Conservation (phyloP, 2,888 invertebrate species). For the Sphaerophoria rueppellii region DNA sequence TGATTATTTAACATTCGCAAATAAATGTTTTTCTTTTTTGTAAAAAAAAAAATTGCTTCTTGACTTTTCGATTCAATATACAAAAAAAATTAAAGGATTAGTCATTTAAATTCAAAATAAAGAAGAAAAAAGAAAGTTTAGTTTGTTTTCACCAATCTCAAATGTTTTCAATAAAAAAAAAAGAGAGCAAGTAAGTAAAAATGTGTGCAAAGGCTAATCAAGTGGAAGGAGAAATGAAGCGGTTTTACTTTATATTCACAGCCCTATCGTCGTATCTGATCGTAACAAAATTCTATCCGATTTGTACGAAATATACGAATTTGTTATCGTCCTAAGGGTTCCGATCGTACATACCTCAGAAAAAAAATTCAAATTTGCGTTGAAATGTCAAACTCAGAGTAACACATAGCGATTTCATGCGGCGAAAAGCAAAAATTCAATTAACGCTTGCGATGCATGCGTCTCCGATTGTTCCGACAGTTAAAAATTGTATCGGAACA, state of each 20-base stretch:
- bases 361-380: no score
- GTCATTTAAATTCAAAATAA: constrained; percentile 54
- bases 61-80: constrained; percentile 30
- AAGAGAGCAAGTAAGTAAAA: constrained; percentile 69
- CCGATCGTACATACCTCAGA: no score
- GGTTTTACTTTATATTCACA: constrained; percentile 23
- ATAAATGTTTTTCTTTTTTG: constrained; percentile 17
- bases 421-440: no score
- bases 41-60: constrained; percentile 49
- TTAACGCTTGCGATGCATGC: no score
- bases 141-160: constrained; percentile 73
- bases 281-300: no score
- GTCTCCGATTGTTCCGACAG: no score
- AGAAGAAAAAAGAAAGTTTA: constrained; percentile 62
- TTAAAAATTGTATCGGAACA: no score
- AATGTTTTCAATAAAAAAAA: constrained; percentile 73
- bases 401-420: no score
- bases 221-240: constrained; percentile 56
- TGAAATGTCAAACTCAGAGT: no score
- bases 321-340: no score
- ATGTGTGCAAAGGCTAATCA: constrained; percentile 57
- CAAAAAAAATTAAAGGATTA: constrained; percentile 56
- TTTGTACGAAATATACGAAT: no score
- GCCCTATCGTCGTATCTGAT: no score
- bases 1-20: constrained; percentile 64